A percentile compares a stretch with the other conserved stretches of the same genome.
Evolutionary conservation across 2,888 invertebrate genomes (phyloP).

Genomic region (Mesochorus sp.): DNA sequence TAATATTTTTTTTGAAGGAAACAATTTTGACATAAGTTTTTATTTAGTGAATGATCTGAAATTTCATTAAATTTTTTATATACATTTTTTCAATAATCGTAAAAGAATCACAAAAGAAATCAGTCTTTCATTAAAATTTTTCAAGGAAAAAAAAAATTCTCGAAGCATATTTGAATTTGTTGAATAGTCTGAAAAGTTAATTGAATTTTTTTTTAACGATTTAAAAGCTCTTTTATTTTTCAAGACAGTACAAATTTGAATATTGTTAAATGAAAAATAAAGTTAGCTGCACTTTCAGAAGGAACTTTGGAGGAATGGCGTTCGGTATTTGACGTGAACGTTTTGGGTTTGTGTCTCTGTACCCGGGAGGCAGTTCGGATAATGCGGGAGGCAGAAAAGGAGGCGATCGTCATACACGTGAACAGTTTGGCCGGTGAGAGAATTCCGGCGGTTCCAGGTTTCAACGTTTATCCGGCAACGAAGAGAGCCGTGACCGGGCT

Average conservation of each 20-base stretch:
- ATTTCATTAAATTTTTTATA: neutral
- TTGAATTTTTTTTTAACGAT: too few species aligned
- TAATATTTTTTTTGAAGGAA: too few species aligned
- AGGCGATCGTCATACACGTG: slow-evolving; percentile 85
- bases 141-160: neutral
- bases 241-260: neutral
- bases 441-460: slow-evolving; percentile 83
- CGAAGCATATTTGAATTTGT: too few species aligned
- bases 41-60: too few species aligned
- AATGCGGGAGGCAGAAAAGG: slow-evolving; percentile 83
- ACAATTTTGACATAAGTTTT: too few species aligned
- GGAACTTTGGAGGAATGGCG: slow-evolving; percentile 80
- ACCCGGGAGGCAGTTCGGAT: slow-evolving; percentile 84
- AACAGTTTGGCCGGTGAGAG: slow-evolving; percentile 84
- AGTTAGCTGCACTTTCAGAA: slow-evolving; percentile 59
- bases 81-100: neutral
- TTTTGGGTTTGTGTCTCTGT: slow-evolving; percentile 84
- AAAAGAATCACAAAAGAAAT: neutral
- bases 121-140: neutral
- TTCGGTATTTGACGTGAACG: slow-evolving; percentile 83
- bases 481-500: slow-evolving; percentile 85
- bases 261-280: neutral
- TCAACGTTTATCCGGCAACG: slow-evolving; percentile 84
- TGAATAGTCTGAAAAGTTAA: too few species aligned
- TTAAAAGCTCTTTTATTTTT: too few species aligned